Evolutionary conservation across 2,888 invertebrate species (phyloP).

Genomic region (Willowsia nigromaculata): DNA sequence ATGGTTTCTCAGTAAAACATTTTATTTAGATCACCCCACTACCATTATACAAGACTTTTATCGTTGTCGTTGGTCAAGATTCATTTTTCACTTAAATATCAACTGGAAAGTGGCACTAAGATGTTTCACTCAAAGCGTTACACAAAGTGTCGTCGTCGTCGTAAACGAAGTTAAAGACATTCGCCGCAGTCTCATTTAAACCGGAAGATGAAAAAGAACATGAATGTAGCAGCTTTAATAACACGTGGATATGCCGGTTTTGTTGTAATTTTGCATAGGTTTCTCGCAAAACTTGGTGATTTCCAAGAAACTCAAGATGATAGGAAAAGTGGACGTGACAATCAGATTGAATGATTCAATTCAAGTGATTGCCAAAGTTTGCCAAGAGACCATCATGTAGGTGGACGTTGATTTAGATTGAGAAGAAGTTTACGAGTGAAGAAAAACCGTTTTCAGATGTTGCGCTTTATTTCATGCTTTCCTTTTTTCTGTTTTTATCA

Average conservation of each 20-base stretch:
- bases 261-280: background rate
- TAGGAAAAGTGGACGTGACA: constrained; percentile 34
- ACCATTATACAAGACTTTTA: constrained; percentile 47
- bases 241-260: background rate
- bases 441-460: background rate
- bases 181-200: background rate
- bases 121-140: background rate
- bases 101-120: background rate
- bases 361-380: constrained; percentile 31
- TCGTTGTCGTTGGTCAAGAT: constrained; percentile 60
- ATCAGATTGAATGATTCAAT: background rate
- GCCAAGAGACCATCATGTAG: constrained; percentile 5
- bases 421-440: background rate
- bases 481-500: too few species aligned
- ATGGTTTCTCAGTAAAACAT: background rate
- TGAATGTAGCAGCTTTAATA: background rate
- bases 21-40: constrained; percentile 26
- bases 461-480: background rate
- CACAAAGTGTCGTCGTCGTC: background rate
- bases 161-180: background rate
- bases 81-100: constrained; percentile 7
- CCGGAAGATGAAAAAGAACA: background rate
- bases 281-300: background rate
- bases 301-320: background rate
- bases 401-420: constrained; percentile 8